phyloP scores from a whole-genome alignment of 2,113 vertebrate species.

The Panurus biarmicus region DNA sequence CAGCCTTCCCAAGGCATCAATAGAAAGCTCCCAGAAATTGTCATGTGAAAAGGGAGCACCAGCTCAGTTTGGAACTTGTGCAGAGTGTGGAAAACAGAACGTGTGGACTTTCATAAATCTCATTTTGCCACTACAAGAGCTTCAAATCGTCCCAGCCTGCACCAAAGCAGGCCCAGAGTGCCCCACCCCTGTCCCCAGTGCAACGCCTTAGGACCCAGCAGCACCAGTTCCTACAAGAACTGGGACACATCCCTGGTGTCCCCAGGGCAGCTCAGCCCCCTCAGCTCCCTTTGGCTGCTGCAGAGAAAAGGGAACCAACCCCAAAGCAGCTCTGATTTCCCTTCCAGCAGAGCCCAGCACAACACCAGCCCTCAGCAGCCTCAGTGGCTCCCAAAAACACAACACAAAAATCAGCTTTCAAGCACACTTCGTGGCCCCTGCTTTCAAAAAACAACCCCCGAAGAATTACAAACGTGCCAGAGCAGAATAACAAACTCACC shows the following conservation, averaged over 20 bases:
- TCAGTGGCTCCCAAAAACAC: fast-evolving
- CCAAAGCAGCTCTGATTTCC: fast-evolving
- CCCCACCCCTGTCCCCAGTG: fast-evolving
- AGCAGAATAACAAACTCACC: fast-evolving
- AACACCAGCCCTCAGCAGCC: fast-evolving
- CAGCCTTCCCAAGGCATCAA: no score
- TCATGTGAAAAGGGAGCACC: fast-evolving
- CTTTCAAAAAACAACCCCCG: neutral
- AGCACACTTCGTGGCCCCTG: fast-evolving
- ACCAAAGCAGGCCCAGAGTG: neutral
- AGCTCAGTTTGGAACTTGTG: fast-evolving
- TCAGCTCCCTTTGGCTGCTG: neutral
- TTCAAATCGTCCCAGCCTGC: neutral
- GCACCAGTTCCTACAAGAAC: fast-evolving
- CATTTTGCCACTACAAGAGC: fast-evolving
- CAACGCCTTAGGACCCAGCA: fast-evolving
- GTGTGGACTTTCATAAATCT: fast-evolving
- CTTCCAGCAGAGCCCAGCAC: no score
- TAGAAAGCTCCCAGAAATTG: fast-evolving
- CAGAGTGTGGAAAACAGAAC: fast-evolving
- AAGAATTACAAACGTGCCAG: fast-evolving
- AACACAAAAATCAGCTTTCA: fast-evolving
- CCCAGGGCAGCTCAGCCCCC: neutral
- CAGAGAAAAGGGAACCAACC: fast-evolving
- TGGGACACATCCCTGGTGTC: fast-evolving